Evolutionary conservation across 2,797 vertebrate species (phyloP), one percentile per base, ranked within the genome.

Genomic region (Austrolebias charrua): DNA sequence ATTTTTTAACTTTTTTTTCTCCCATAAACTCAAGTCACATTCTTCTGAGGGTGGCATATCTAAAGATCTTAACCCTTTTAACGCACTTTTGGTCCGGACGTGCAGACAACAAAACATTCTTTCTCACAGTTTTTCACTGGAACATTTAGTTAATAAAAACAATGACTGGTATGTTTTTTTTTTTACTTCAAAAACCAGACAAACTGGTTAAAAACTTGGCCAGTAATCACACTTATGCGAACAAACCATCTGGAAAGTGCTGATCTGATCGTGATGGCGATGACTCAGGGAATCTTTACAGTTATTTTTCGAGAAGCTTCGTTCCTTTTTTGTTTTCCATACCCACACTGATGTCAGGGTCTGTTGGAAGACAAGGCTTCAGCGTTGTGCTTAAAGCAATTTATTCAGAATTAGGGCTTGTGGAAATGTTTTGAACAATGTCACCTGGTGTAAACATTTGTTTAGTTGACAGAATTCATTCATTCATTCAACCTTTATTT

Each of bases 141-240:
- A 81, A 84, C 82, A 52, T 83, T 78, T 74, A 58, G 68, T 82
- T 61, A 35, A 66, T 73, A n/a, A 78, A 86, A 84, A 84, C 71
- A 88, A 85, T 11, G 6, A 0, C 2, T 1, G 2, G 20, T 33
- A 33, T 8, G 63, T 44, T 45, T 81, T 79, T 24, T 3, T 81
- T 85, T 85, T 49, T 69, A 78, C 75, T 44, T 55, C 53, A 73
- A 81, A 88, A 89, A 88, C 84, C 82, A 49, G 87, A 82, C 82
- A 81, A 83, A 88, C 88, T 77, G 80, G 86, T 81, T 69, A 66
- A 0, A 50, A 58, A 35, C 63, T 29, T 15, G 38, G 12, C 46
- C 35, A 1, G 56, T 44, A 67, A 38, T 46, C 63, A 76, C 9
- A 63, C 43, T 51, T 19, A 50, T 52, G n/a, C 16, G 38, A 66